Conservation (phyloP, 2,888 invertebrate genomes). For the Argyresthia albistria region DNA sequence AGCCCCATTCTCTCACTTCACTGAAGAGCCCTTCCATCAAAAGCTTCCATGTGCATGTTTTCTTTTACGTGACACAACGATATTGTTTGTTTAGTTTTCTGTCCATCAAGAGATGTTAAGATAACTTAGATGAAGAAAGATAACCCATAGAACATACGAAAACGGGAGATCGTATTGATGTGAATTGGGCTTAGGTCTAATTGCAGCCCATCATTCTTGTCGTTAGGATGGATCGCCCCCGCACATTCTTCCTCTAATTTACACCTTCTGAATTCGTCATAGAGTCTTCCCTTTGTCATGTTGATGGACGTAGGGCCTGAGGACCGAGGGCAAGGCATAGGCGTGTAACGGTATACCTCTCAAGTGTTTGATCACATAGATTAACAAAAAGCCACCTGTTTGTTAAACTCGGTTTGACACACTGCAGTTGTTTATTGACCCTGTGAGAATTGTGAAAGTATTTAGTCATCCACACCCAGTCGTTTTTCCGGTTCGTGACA, state of each 20-base stretch:
- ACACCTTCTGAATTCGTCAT: constrained; percentile 1
- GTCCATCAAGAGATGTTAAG: not conserved
- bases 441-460: constrained; percentile 29
- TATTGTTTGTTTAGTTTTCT: not conserved
- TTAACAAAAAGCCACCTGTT: constrained; percentile 38
- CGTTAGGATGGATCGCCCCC: constrained; percentile 33
- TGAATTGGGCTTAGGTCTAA: not conserved
- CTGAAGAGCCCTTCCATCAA: constrained; percentile 43
- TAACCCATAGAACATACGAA: too few relatives aligned
- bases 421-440: constrained; percentile 30
- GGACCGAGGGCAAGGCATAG: not conserved
- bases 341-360: not conserved
- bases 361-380: constrained; percentile 27
- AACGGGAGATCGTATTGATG: too few relatives aligned
- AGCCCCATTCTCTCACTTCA: constrained; percentile 37
- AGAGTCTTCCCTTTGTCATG: not conserved
- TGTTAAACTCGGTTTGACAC: constrained; percentile 26
- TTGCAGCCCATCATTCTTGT: constrained; percentile 7
- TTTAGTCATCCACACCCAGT: constrained; percentile 15
- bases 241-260: constrained; percentile 25
- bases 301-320: not conserved
- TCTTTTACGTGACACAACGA: constrained; percentile 34
- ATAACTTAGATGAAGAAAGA: too few relatives aligned
- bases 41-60: constrained; percentile 45
- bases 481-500: constrained; percentile 17